Percentiles rank a stretch among this genome's conserved stretches.
These are phyloP conservation scores for Diabrotica balteata DNA, from an alignment of 2,888 invertebrate genomes.

Conservation along the genomic window DNA sequence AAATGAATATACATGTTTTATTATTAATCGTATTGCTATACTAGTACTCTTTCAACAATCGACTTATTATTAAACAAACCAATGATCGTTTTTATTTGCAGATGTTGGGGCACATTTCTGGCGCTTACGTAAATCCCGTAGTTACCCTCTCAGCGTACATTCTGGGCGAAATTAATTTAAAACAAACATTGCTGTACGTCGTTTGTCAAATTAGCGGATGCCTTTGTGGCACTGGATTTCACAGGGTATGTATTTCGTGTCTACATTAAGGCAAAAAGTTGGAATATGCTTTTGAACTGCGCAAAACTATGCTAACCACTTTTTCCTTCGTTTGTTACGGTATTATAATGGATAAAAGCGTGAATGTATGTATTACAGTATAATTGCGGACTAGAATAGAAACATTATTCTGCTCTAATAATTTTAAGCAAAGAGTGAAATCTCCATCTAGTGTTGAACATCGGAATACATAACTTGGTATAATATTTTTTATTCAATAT, in stretches of 20 bases:
- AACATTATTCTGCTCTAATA: no score
- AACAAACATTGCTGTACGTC: slow-evolving; percentile 67
- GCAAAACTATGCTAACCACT: no score
- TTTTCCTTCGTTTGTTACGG: no score
- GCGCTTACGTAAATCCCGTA: slow-evolving; percentile 80
- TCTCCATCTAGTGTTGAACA: no score
- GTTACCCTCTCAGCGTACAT: slow-evolving; percentile 72
- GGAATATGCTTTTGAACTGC: no score
- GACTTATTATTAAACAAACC: neutral
- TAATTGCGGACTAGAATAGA: no score
- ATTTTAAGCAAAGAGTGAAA: no score
- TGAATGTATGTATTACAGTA: no score
- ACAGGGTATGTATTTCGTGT: slow-evolving; percentile 59
- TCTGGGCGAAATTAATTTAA: slow-evolving; percentile 64
- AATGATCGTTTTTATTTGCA: slow-evolving; percentile 51
- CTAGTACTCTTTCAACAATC: neutral
- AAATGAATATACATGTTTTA: no score
- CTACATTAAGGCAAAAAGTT: slow-evolving; percentile 7
- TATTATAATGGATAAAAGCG: no score
- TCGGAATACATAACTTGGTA: no score
- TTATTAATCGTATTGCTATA: neutral
- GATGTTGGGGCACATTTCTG: slow-evolving; percentile 79
- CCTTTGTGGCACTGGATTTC: slow-evolving; percentile 70
- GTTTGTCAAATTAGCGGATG: slow-evolving; percentile 72
- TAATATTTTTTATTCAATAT: no score